Evolutionary conservation across 2,113 vertebrate genomes (phyloP).

Genomic region (Scopus umbretta): DNA sequence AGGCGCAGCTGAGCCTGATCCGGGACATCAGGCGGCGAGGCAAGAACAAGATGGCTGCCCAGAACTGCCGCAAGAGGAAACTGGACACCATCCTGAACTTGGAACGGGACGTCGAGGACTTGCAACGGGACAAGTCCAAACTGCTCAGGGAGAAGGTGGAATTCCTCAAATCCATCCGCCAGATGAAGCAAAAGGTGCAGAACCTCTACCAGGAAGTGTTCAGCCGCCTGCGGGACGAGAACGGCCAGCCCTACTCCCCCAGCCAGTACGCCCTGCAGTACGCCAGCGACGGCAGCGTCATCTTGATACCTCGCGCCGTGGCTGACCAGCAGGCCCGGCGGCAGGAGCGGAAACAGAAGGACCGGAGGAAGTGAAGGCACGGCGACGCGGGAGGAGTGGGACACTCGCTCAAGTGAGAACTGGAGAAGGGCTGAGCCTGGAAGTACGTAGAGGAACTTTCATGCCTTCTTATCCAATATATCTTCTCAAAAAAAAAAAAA

Average conservation of each 20-base stretch:
- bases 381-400: conserved; percentile 24
- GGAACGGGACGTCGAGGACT: conserved; percentile 92
- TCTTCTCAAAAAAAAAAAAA: conserved; percentile 76
- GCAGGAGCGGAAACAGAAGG: conserved; percentile 91
- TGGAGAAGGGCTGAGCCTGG: conserved; percentile 73
- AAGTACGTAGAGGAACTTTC: conserved; percentile 74
- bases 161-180: conserved; percentile 89
- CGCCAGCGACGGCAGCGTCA: conserved; percentile 85
- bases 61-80: conserved; percentile 98
- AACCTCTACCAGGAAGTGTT: conserved; percentile 95
- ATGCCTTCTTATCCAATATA: conserved; percentile 76
- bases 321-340: conserved; percentile 81
- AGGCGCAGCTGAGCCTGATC: conserved; percentile 93
- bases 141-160: conserved; percentile 96
- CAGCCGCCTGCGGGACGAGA: conserved; percentile 88
- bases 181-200: conserved; percentile 98
- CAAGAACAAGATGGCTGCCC: conserved; percentile 98
- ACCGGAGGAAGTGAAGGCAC: conserved; percentile 90
- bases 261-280: conserved; percentile 91
- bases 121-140: conserved; percentile 87
- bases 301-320: conserved; percentile 84
- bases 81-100: conserved; percentile 97
- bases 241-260: conserved; percentile 90
- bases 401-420: conserved; percentile 53
- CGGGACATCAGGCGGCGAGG: conserved; percentile 93